These are phyloP conservation scores for Strigamia crassipes DNA, from an alignment of 2,888 invertebrate species.

Conservation along the genomic window DNA sequence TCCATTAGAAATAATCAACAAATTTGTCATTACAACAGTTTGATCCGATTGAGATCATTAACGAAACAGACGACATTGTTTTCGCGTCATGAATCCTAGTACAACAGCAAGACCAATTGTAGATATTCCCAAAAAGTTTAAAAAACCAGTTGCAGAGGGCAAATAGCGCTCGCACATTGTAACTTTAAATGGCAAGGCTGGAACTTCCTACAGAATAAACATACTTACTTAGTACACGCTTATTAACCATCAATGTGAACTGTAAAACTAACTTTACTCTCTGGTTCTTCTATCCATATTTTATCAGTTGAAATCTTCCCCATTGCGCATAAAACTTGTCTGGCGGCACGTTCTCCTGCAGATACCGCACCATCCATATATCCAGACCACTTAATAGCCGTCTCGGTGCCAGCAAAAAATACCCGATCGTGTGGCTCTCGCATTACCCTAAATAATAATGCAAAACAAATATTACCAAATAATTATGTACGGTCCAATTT, in stretches of 20 bases:
- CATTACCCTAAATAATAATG: slow-evolving; percentile 53
- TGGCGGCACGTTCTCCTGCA: slow-evolving; percentile 54
- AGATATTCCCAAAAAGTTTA: neutral
- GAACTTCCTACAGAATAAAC: slow-evolving; percentile 4
- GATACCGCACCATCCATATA: slow-evolving; percentile 54
- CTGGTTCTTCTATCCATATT: slow-evolving; percentile 55
- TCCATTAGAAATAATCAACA: neutral
- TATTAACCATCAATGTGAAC: neutral
- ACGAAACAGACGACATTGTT: neutral
- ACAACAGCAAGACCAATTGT: neutral
- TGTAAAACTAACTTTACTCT: slow-evolving; percentile 47
- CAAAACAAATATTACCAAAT: neutral
- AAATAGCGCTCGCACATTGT: neutral
- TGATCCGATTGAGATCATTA: neutral
- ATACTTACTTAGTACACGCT: neutral
- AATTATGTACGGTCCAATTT: too few relatives aligned
- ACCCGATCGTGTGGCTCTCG: slow-evolving; percentile 55
- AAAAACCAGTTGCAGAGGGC: neutral
- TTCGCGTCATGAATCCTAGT: neutral
- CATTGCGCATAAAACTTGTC: slow-evolving; percentile 53
- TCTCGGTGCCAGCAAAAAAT: slow-evolving; percentile 54
- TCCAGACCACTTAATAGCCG: slow-evolving; percentile 53
- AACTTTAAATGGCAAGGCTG: neutral
- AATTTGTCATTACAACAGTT: neutral
- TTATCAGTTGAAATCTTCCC: slow-evolving; percentile 53